Percentiles rank a stretch among this genome's conserved stretches.
phyloP scores from a whole-genome alignment of 2,888 invertebrate genomes.

The Iselma pallidipennis region DNA sequence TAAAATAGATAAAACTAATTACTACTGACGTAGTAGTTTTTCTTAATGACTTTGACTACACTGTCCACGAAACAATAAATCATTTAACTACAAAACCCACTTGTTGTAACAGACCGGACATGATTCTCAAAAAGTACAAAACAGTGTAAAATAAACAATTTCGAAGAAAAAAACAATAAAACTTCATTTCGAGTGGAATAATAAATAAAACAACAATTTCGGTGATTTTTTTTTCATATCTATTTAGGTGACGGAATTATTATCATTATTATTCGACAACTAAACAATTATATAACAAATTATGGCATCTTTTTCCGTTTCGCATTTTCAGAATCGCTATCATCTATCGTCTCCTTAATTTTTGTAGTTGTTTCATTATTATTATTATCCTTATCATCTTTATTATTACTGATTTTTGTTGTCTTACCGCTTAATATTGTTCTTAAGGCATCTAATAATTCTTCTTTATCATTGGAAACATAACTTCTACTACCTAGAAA shows the following conservation, averaged over 20 bases:
- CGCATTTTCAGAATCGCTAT: conserved; percentile 40
- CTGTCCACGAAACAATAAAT: no score
- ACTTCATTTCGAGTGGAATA: no score
- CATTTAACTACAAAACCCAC: no score
- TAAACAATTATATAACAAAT: background rate
- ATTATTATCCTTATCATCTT: no score
- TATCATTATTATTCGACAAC: background rate
- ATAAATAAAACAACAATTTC: background rate
- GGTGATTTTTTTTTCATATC: background rate
- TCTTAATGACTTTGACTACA: no score
- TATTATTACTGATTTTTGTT: conserved; percentile 14
- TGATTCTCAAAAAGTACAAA: no score
- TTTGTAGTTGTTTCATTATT: conserved; percentile 22
- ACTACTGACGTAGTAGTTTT: no score
- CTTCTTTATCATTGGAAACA: conserved; percentile 60
- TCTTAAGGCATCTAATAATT: conserved; percentile 65
- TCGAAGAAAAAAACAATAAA: no score
- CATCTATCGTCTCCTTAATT: conserved; percentile 36
- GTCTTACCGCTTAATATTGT: conserved; percentile 61
- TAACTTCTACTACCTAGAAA: conserved; percentile 67
- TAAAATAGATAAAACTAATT: no score
- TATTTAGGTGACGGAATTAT: background rate
- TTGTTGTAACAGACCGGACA: no score
- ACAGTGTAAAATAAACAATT: no score
- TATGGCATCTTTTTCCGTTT: conserved; percentile 32